Evolutionary conservation across 2,888 invertebrate genomes (phyloP).

Genomic region (Phoenoteleia sp.): DNA sequence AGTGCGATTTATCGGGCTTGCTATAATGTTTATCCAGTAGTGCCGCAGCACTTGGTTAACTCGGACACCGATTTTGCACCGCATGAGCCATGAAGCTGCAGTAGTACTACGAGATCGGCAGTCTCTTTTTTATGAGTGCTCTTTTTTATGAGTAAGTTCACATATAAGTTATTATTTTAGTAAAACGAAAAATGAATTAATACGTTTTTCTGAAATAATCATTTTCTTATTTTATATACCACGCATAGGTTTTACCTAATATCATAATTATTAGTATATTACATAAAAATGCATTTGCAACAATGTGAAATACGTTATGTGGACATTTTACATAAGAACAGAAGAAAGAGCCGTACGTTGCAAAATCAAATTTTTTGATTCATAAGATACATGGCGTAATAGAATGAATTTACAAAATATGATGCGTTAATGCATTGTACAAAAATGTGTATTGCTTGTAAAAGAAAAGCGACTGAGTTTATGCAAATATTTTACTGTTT

Average conservation of each 20-base stretch:
- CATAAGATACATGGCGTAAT: no score
- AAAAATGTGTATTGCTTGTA: no score
- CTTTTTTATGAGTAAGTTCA: no score
- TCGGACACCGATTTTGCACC: conserved; percentile 50
- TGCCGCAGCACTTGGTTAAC: conserved; percentile 45
- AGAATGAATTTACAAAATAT: no score
- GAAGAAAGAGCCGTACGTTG: background rate
- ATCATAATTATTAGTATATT: background rate
- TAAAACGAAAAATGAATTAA: no score
- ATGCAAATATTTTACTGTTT: no score
- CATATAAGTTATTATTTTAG: no score
- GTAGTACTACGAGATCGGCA: conserved; percentile 23
- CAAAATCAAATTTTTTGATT: background rate
- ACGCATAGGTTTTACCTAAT: background rate
- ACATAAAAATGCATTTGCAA: conserved; percentile 13
- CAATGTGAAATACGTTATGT: background rate
- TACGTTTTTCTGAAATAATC: no score
- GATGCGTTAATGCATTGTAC: no score
- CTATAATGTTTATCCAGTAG: conserved; percentile 49
- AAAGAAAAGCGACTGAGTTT: no score
- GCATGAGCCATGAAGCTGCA: conserved; percentile 34
- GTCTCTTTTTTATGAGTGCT: conserved; percentile 42
- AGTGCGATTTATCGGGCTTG: conserved; percentile 39
- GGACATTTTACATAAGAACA: conserved; percentile 12
- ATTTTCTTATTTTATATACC: background rate